These are phyloP conservation scores for Labeo catla DNA, from an alignment of 2,113 vertebrate species.

Conservation along the genomic window DNA sequence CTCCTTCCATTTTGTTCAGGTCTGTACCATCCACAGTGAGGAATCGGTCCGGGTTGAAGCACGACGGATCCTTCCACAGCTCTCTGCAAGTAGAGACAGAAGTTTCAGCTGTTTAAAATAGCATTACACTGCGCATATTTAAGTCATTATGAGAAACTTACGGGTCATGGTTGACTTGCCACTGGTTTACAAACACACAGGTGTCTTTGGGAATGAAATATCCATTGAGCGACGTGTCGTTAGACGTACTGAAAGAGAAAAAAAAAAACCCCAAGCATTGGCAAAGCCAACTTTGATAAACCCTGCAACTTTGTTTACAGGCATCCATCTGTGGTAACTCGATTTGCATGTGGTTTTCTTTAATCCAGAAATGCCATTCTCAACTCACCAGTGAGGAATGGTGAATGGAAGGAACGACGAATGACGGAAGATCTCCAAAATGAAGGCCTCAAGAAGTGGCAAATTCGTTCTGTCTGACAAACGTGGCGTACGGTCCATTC, in stretches of 20 bases:
- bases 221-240: conserved; percentile 82
- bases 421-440: conserved; percentile 88
- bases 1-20: conserved; percentile 74
- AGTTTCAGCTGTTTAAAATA: neutral
- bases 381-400: conserved; percentile 88
- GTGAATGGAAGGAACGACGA: conserved; percentile 90
- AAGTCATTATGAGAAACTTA: conserved; percentile 74
- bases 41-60: conserved; percentile 88
- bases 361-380: neutral
- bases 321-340: neutral
- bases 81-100: conserved; percentile 69
- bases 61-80: conserved; percentile 85
- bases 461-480: conserved; percentile 78
- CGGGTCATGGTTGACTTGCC: conserved; percentile 93
- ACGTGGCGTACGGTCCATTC: conserved; percentile 74
- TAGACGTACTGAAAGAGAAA: conserved; percentile 80
- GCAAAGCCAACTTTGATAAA: neutral
- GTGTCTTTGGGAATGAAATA: conserved; percentile 89
- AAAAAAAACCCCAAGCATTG: neutral
- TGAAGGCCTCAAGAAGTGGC: conserved; percentile 87
- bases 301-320: fast-evolving
- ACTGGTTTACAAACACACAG: conserved; percentile 95
- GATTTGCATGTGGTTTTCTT: neutral
- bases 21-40: conserved; percentile 69
- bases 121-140: no score